These are phyloP conservation scores for Gisinianus flammeolus DNA, from an alignment of 2,888 invertebrate genomes.

Conservation along the genomic window DNA sequence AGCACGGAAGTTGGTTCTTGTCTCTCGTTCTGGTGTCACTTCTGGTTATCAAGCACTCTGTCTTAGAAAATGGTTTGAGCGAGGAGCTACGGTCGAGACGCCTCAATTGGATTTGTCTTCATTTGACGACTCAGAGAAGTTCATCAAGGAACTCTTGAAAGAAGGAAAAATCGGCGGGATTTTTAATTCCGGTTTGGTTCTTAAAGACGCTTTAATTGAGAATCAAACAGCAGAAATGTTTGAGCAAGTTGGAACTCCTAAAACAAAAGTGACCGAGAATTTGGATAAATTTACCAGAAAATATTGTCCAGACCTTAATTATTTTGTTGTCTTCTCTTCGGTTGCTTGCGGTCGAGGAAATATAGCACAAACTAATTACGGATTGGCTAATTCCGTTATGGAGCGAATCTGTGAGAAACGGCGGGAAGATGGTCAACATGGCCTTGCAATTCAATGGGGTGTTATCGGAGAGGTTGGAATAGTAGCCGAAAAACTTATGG, in stretches of 20 bases:
- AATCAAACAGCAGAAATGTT: conserved; percentile 74
- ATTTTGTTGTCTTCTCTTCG: conserved; percentile 92
- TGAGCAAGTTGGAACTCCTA: conserved; percentile 73
- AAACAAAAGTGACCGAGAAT: conserved; percentile 77
- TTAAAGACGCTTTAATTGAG: conserved; percentile 63
- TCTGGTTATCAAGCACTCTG: conserved; percentile 33
- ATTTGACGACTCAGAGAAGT: conserved; percentile 58
- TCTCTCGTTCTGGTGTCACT: no score
- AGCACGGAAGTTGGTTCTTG: conserved; percentile 25
- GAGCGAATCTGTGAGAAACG: conserved; percentile 2
- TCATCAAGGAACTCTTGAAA: no score
- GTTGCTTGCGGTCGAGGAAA: conserved; percentile 93
- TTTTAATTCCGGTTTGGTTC: conserved; percentile 75
- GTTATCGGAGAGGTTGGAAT: conserved; percentile 70
- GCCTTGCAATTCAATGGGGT: conserved; percentile 63
- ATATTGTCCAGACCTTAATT: conserved; percentile 66
- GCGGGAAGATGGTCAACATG: neutral
- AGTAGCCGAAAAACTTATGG: no score
- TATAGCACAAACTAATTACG: conserved; percentile 59
- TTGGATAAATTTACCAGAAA: conserved; percentile 73
- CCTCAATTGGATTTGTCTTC: no score
- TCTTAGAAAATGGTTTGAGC: conserved; percentile 68
- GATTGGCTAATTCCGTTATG: conserved; percentile 9
- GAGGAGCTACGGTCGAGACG: conserved; percentile 71
- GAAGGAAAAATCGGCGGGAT: conserved; percentile 67